Base-by-base conservation (phyloP, 1,140 invertebrate genomes). In the Drosophila nannoptera region DNA sequence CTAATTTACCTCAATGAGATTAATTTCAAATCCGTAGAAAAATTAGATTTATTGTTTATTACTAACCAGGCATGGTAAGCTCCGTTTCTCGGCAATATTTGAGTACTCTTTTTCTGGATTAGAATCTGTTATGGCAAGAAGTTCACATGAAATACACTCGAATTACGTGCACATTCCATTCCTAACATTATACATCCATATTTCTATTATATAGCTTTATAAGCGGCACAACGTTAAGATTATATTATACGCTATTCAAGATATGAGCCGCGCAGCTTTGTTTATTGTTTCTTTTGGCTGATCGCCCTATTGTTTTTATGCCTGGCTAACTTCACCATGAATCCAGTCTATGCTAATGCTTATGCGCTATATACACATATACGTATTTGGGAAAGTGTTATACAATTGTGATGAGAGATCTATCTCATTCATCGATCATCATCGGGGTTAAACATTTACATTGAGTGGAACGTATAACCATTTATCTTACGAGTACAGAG, bases 261-360 rank as follows among this genome's bases (percentile, higher is more conserved):
- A 40, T 16, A 22, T 22, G 14, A 45, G n/a, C n/a, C 7, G 40
- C 12, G 12, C 12, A 5, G 2, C 14, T 12, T 40, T 31, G 5
- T 53, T 38, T 43, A 31, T 32, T 43, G 7, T 22, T 22, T 22
- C 38, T 55, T 31, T 31, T 22, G n/a, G 14, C 38, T 40, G 31
- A 42, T 55, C n/a, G 54, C 32, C 54, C 54, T 56, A 33, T 43
- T 16, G 29, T 45, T 4, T 45, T 56, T 40, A 45, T 56, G 54
- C 54, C 4, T 56, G 40, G 38, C 54, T 56, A 31, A 29, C 12
- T 11, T 6, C 12, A 33, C 45, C 45, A 9, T 22, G n/a, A 56
- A 56, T 45, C 31, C 12, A n/a, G 7, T 56, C 54, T 43, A 45
- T 43, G 53, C 53, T 11, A 32, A 32, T 55, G 53, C 22, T 32